Evolutionary conservation across 2,113 vertebrate species (phyloP), one percentile per base, ranked within the genome.

Genomic region (Nipponia nippon): DNA sequence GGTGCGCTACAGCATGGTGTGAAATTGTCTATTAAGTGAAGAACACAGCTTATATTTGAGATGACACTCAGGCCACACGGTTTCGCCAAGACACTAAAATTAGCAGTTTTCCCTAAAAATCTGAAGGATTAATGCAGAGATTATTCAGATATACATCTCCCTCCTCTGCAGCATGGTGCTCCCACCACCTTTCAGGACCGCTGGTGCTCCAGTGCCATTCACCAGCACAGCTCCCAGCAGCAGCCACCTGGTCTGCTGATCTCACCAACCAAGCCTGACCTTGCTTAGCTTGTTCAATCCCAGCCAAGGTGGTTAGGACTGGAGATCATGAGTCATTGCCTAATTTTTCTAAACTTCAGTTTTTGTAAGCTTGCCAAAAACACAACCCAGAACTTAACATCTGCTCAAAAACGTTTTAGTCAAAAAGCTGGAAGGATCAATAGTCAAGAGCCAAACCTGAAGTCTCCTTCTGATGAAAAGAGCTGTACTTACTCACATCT

Each of bases 221-320:
- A 71, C 40, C 66, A 42, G 30, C 23, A 27, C 21, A 40, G 40
- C 29, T 72, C 36, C 63, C 81, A 40, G 47, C 38, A 32, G 13
- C 20, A 78, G 34, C 22, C 22, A 16, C 32, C 8, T 0, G 0
- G 6, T 56, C 47, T 66, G 46, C 34, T 61, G 27, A 40, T 50
- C 63, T 29, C 58, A 19, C 11, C 46, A 46, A 34, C 87, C 30
- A 40, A 26, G 14, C 23, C 58, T 55, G 56, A 32, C 27, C n/a
- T 63, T 49, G 49, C 19, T 40, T 46, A 65, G 21, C 63, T 76
- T 67, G 11, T 42, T 56, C 47, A 29, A 11, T 76, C 87, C 55
- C 47, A 71, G 34, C 29, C 66, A 47, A 23, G 21, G 52, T 42
- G 19, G 34, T 58, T 53, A 59, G 40, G 56, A 32, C 18, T 29